Conservation (phyloP, 2,113 vertebrate species). For the Eretmochelys imbricata region DNA sequence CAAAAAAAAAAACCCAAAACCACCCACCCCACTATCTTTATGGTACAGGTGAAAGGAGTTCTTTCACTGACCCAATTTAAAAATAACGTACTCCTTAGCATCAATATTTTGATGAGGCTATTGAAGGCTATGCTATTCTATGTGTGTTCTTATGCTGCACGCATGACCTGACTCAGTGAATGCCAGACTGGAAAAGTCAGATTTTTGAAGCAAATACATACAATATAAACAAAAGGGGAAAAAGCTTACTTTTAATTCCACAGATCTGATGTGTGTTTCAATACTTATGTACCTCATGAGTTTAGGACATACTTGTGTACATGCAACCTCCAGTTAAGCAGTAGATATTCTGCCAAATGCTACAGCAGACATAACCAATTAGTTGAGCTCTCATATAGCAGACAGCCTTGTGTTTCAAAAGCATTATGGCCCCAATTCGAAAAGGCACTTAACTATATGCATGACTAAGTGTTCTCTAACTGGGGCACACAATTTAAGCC, state of each 20-base stretch:
- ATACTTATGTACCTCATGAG: neutral
- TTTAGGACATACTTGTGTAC: neutral
- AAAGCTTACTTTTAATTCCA: neutral
- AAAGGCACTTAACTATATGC: neutral
- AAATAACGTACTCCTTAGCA: neutral
- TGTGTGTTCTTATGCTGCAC: fast-evolving
- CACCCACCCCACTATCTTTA: neutral
- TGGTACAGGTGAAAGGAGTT: fast-evolving
- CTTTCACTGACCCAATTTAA: neutral
- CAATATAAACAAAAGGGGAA: neutral
- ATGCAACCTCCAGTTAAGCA: neutral
- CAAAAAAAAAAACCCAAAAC: neutral
- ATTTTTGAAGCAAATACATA: neutral
- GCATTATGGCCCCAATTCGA: neutral
- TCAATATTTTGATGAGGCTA: neutral
- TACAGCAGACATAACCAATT: neutral
- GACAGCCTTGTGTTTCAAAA: neutral
- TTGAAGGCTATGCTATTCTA: neutral
- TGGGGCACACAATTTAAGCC: neutral
- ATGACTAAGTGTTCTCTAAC: neutral
- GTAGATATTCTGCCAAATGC: too few relatives aligned
- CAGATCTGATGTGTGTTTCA: neutral
- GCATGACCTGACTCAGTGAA: neutral
- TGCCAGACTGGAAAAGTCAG: too few relatives aligned
- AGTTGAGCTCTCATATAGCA: neutral